phyloP scores from a whole-genome alignment of 2,113 vertebrate genomes.

The Melanerpes aurifrons region DNA sequence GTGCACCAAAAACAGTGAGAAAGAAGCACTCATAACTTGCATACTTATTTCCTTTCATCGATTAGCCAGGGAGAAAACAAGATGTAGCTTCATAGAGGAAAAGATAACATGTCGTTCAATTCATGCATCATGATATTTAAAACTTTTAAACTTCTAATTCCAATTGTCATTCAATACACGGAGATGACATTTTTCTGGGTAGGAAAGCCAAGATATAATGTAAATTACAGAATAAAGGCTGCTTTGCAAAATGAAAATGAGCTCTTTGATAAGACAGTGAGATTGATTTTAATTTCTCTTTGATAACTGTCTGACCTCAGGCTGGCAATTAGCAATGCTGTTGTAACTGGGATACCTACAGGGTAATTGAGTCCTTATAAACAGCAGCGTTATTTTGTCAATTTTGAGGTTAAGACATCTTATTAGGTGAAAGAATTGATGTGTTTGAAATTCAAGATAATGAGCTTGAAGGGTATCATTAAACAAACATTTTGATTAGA shows the following conservation, averaged over 20 bases:
- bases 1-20: neutral
- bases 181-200: neutral
- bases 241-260: conserved; percentile 5
- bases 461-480: neutral
- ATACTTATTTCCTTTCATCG: neutral
- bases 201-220: neutral
- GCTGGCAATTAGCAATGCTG: neutral
- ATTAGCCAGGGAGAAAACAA: conserved; percentile 5
- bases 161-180: neutral
- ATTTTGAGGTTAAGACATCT: neutral
- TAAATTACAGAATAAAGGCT: neutral
- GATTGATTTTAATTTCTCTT: neutral
- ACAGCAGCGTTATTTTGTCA: neutral
- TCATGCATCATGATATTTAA: neutral
- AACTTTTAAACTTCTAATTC: neutral
- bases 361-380: neutral
- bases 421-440: neutral
- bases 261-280: neutral
- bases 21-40: neutral
- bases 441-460: neutral
- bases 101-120: neutral
- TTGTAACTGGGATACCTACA: neutral
- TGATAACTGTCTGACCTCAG: neutral
- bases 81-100: neutral
- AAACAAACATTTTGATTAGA: conserved; percentile 32